A percentile compares a stretch with the other conserved stretches of the same genome.
Conservation (phyloP, 2,113 vertebrate species). For the Sarotherodon lohbergeri region DNA sequence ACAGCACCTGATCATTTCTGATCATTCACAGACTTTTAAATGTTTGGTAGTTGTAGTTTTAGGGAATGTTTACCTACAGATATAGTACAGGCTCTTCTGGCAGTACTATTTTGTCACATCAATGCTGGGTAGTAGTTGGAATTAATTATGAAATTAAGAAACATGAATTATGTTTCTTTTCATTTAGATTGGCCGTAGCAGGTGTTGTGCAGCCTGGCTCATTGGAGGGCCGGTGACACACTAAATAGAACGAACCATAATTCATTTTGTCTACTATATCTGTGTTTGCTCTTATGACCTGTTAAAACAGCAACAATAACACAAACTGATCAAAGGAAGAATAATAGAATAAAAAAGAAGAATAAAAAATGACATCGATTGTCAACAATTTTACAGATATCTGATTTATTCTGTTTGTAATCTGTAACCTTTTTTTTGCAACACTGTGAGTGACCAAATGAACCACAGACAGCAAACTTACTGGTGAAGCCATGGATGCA, state of each 20-base stretch:
- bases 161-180: neutral
- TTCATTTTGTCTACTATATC: neutral
- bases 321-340: neutral
- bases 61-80: neutral
- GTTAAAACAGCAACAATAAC: neutral
- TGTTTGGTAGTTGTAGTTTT: neutral
- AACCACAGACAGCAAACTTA: neutral
- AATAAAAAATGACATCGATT: neutral
- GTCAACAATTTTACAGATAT: neutral
- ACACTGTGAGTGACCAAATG: neutral
- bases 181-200: neutral
- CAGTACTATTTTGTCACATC: neutral
- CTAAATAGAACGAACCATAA: neutral
- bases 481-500: neutral
- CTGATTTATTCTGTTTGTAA: neutral
- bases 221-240: neutral
- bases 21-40: neutral
- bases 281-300: neutral
- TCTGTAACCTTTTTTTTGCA: neutral
- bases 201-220: neutral
- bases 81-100: neutral
- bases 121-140: neutral
- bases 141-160: neutral
- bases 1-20: neutral
- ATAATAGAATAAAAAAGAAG: neutral